Evolutionary conservation across 2,797 vertebrate species (phyloP), one percentile per base, ranked within the genome.

Genomic region (Loris lydekkerianus): DNA sequence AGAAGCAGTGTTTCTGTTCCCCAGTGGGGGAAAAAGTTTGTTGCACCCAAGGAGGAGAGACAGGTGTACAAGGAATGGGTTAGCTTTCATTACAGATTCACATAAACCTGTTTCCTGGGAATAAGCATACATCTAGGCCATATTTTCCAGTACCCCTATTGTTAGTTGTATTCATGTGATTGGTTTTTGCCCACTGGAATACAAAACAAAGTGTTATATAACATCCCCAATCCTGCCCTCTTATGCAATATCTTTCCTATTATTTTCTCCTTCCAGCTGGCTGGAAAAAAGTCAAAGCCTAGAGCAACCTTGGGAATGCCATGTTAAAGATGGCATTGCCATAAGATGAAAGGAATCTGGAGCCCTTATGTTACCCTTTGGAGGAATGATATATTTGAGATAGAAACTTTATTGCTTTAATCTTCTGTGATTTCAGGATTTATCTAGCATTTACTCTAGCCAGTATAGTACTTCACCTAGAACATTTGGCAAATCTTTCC

Each of bases 81-180:
- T 90, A 43, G 23, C 34, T 96, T 93, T 90, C 83, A 5, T 83
- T 73, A 81, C 11, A 61, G 69, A 81, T 58, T 94, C 56, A 65
- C n/a, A 43, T 95, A 91, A 95, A 81, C 53, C 40, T 25, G n/a
- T 69, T 93, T 94, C 78, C 75, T 88, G 72, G 43, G 40, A 75
- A 82, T 83, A 49, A 23, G 4, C 49, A 87, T 56, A 78, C 18
- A 88, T 80, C 56, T 78, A 84, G 25, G 84, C 49, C 53, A 61
- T 86, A 92, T 87, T 93, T 80, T 18, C 29, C n/a, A 72, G 27
- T 67, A 77, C 20, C 31, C 34, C 58, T 69, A 77, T 31, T 56
- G 40, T 60, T 61, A 86, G 9, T 67, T 94, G 56, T 94, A 83
- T 78, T 89, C 17, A 23, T 84, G 27, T 78, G 49, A 92, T 10